Percentiles rank a stretch among this genome's conserved stretches.
Evolutionary conservation across 2,888 invertebrate species (phyloP).

Genomic region (Thysanoteuthis rhombus): DNA sequence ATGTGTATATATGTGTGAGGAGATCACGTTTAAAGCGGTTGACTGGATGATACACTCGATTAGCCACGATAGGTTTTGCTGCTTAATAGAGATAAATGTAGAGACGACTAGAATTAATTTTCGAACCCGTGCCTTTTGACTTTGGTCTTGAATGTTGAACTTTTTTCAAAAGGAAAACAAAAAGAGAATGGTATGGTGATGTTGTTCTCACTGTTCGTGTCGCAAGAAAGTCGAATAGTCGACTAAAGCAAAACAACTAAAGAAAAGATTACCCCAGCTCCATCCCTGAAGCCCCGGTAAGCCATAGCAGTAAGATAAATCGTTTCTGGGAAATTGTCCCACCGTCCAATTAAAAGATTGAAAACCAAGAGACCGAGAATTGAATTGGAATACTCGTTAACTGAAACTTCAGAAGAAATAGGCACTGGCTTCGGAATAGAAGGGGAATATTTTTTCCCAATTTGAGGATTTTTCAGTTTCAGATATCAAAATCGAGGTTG

Average conservation of each 20-base stretch:
- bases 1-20: neutral
- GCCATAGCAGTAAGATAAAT: neutral
- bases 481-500: no score
- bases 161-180: neutral
- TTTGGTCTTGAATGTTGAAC: neutral
- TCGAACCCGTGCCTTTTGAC: neutral
- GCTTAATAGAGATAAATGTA: neutral
- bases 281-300: no score
- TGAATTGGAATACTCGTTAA: neutral
- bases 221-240: neutral
- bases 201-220: neutral
- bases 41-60: neutral
- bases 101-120: neutral
- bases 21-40: neutral
- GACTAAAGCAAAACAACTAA: neutral
- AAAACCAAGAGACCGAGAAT: neutral
- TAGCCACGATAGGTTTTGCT: neutral
- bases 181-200: neutral
- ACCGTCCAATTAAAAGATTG: neutral
- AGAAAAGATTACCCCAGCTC: no score
- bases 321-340: accelerated
- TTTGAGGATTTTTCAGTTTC: no score
- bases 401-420: neutral
- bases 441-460: no score
- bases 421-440: no score